These are phyloP conservation scores for Phyllotreta cruciferae DNA, from an alignment of 2,888 invertebrate species.

Conservation along the genomic window DNA sequence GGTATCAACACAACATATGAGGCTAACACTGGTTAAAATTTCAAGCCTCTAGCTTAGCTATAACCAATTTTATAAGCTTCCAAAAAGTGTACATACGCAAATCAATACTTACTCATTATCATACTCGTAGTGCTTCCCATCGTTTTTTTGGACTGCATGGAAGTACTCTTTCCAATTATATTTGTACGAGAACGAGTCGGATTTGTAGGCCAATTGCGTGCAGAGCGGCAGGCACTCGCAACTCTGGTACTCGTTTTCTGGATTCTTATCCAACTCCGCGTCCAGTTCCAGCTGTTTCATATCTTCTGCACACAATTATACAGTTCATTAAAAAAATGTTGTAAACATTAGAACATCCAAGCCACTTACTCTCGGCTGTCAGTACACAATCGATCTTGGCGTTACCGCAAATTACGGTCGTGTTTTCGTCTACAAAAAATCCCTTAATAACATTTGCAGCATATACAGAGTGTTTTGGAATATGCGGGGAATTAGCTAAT, in stretches of 20 bases:
- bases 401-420: slow-evolving; percentile 11
- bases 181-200: not conserved
- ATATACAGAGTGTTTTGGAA: too few species aligned
- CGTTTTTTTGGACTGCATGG: not conserved
- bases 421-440: not conserved
- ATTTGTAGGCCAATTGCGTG: slow-evolving; percentile 11
- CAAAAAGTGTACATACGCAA: too few species aligned
- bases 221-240: slow-evolving; percentile 18
- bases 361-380: slow-evolving; percentile 1
- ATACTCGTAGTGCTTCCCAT: not conserved
- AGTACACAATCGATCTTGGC: not conserved
- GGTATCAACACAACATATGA: not conserved
- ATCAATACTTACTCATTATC: too few species aligned
- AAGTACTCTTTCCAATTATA: slow-evolving; percentile 9
- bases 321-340: too few species aligned
- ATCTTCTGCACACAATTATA: not conserved
- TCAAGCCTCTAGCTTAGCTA: not conserved
- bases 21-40: not conserved
- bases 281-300: slow-evolving; percentile 4
- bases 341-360: too few species aligned
- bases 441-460: not conserved
- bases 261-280: not conserved
- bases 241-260: not conserved
- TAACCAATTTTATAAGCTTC: not conserved
- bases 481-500: not conserved